phyloP scores from a whole-genome alignment of 2,797 vertebrate genomes.

The Malurus splendens region DNA sequence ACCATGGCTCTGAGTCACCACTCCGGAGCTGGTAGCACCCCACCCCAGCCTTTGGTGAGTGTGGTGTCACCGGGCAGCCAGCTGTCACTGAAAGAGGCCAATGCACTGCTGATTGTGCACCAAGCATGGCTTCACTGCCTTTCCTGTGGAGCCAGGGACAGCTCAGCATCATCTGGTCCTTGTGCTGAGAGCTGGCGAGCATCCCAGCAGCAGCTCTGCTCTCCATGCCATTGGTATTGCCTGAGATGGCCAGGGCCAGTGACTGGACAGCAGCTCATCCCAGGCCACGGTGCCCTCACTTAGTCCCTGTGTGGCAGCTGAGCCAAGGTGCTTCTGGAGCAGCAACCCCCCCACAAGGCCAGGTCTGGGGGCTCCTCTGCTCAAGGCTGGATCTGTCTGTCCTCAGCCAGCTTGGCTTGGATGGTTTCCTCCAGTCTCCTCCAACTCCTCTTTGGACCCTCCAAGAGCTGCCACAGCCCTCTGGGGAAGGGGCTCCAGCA shows the following conservation, averaged over 20 bases:
- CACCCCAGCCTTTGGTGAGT: not conserved
- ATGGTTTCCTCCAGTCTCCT: not conserved
- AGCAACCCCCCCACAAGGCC: fast-evolving
- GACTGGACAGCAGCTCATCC: not conserved
- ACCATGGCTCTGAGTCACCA: not conserved
- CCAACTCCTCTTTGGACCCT: not conserved
- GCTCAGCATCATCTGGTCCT: not conserved
- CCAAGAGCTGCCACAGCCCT: not conserved
- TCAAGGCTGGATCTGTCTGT: not conserved
- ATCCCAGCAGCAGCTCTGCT: fast-evolving
- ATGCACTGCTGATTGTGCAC: fast-evolving
- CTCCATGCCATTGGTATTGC: fast-evolving
- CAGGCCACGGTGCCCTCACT: fast-evolving
- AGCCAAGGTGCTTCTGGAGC: not conserved
- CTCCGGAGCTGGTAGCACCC: not conserved
- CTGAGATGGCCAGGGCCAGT: fast-evolving
- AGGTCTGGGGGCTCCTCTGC: not conserved
- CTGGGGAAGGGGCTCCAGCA: not conserved
- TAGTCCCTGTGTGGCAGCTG: not conserved
- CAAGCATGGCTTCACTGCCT: not conserved
- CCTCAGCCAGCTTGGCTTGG: not conserved
- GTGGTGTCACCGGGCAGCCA: fast-evolving
- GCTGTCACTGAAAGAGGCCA: not conserved
- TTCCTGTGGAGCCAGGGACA: not conserved
- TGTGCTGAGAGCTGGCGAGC: fast-evolving